Conservation (phyloP, 2,113 vertebrate genomes). For the Erythrocercus mccallii region DNA sequence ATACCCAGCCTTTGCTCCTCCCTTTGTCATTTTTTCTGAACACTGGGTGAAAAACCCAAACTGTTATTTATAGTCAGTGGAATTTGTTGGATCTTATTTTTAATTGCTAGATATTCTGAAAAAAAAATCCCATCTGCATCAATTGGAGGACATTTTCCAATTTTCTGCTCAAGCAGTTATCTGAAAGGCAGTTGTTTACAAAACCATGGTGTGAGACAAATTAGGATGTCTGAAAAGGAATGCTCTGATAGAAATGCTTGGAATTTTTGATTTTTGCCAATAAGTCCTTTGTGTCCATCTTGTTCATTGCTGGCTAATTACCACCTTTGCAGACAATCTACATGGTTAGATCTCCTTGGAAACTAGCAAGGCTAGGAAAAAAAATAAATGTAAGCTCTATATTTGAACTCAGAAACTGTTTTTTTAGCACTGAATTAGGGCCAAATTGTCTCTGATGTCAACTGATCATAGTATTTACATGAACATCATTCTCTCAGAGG, state of each 20-base stretch:
- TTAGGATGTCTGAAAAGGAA: neutral
- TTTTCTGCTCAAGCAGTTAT: neutral
- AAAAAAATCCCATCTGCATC: neutral
- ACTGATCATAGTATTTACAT: neutral
- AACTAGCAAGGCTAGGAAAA: conserved; percentile 19
- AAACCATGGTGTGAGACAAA: neutral
- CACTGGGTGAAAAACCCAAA: neutral
- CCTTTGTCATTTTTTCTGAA: neutral
- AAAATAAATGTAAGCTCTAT: neutral
- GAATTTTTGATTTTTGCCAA: conserved; percentile 33
- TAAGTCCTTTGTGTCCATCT: conserved; percentile 40
- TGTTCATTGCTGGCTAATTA: conserved; percentile 39
- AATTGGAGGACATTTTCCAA: neutral
- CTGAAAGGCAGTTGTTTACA: neutral
- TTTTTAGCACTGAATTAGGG: neutral
- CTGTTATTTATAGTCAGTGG: neutral
- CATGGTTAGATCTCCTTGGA: conserved; percentile 49
- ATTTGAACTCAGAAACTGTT: neutral
- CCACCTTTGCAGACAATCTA: conserved; percentile 42
- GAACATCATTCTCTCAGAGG: neutral
- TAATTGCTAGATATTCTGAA: neutral
- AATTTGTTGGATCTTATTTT: neutral
- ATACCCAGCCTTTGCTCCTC: neutral
- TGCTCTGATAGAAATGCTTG: neutral
- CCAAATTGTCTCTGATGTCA: neutral